Percentiles rank a stretch among this genome's conserved stretches.
Evolutionary conservation across 2,888 invertebrate species (phyloP).

Genomic region (Tholera decimalis): DNA sequence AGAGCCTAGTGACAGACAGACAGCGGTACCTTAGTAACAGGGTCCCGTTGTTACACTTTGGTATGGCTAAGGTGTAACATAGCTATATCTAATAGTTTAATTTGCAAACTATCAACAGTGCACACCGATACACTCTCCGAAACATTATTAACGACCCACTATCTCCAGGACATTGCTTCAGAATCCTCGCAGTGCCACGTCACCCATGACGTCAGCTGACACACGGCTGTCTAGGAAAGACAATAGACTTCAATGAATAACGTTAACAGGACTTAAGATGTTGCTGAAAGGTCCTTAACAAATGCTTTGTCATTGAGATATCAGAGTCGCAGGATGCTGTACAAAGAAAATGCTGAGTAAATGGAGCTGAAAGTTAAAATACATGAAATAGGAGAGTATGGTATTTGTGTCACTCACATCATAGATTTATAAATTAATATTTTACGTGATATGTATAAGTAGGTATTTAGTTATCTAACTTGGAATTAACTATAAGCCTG

Average conservation of each 20-base stretch:
- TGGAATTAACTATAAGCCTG: too few species aligned
- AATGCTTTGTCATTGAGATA: conserved; percentile 2
- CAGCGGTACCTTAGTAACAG: too few species aligned
- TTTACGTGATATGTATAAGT: too few species aligned
- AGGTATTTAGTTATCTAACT: too few species aligned
- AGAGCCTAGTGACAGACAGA: too few species aligned
- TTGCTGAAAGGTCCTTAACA: conserved; percentile 9
- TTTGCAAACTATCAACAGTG: not conserved
- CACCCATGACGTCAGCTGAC: conserved; percentile 39
- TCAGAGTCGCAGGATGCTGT: not conserved
- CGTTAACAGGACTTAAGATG: not conserved
- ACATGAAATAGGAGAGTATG: too few species aligned
- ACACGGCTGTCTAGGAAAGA: conserved; percentile 23
- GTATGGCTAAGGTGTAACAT: too few species aligned
- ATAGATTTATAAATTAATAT: too few species aligned
- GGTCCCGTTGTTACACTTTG: too few species aligned
- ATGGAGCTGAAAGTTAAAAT: not conserved
- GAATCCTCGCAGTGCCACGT: conserved; percentile 19
- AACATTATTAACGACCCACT: conserved; percentile 30
- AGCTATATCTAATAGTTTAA: not conserved
- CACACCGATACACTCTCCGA: not conserved
- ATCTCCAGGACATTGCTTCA: conserved; percentile 23
- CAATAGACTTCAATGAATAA: conserved; percentile 27
- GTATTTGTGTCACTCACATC: too few species aligned
- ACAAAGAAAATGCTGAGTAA: not conserved